Evolutionary conservation across 1,140 invertebrate species (phyloP), one percentile per base, ranked within the genome.

Genomic region (Drosophila carrolli): DNA sequence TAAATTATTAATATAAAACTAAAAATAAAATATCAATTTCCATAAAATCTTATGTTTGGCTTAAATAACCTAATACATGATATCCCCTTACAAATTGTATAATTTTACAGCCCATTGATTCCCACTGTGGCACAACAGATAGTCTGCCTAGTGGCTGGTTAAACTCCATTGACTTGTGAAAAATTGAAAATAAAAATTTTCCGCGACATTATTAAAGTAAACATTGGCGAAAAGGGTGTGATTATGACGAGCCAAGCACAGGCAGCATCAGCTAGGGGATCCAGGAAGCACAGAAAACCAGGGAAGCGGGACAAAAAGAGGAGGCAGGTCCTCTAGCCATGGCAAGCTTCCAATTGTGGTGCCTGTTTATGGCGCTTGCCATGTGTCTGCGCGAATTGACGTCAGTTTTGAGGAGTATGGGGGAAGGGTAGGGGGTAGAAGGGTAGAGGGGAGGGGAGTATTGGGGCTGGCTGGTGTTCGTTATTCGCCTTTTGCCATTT

Each of bases 101-200:
- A 57, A 50, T 58, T 71, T 58, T 13, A 71, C 68, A 43, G 37
- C 13, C 53, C 66, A 70, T 70, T 47, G 63, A 32, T n/a, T 54
- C 23, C 72, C 68, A 61, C 51, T 63, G 50, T 70, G 65, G 51
- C 68, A 16, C 35, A 8, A 10, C 29, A 29, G 38, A 35, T 16
- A 16, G 23, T 32, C 10, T 29, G 41, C 70, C 32, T 37, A 71
- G 68, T 85, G 46, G 83, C 79, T 80, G 68, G 84, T 88, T 88
- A 88, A 71, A 88, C 83, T 88, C 72, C 83, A 83, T 89, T 83
- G 83, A 83, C 84, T 83, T 83, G 76, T 88, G 67, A 76, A 88
- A 88, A 89, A 88, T 88, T 89, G 84, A 88, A 89, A 88, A 88
- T 89, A 83, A 83, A 80, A 88, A 88, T 83, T 89, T 88, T 88